These are phyloP conservation scores for Cassiopea xamachana DNA, from an alignment of 30 jellyfish, hydroid and myxozoan species.

Conservation along the genomic window DNA sequence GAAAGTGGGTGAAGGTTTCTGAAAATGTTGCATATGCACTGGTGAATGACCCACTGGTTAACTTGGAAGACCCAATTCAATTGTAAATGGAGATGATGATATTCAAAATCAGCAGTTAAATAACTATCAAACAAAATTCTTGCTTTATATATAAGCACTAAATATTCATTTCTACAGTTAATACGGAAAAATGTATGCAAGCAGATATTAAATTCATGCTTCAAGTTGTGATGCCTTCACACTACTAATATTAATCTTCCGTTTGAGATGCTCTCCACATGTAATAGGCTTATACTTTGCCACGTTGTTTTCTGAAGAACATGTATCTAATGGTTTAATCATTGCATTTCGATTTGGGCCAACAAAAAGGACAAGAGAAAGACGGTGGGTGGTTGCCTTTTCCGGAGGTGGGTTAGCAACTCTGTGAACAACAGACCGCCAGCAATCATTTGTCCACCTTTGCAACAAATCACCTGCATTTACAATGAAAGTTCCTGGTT, in stretches of 20 bases:
- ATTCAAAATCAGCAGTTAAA: too few relatives aligned
- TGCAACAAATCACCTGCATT: conserved; percentile 70
- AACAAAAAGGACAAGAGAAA: conserved; percentile 64
- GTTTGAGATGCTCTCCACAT: conserved; percentile 59
- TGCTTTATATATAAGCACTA: too few relatives aligned
- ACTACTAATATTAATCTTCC: conserved; percentile 58
- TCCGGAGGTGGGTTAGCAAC: conserved; percentile 70
- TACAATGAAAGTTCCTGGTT: conserved; percentile 54
- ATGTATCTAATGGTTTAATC: conserved; percentile 49
- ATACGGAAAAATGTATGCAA: neutral
- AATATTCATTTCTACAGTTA: too few relatives aligned
- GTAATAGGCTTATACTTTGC: conserved; percentile 60
- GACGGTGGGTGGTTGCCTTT: conserved; percentile 45
- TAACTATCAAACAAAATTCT: too few relatives aligned
- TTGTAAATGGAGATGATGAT: too few relatives aligned
- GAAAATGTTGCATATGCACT: too few relatives aligned
- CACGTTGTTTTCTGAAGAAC: conserved; percentile 36
- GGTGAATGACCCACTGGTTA: too few relatives aligned
- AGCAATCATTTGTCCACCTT: conserved; percentile 78
- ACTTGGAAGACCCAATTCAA: too few relatives aligned
- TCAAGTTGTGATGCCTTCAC: conserved; percentile 5
- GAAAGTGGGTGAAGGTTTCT: too few relatives aligned
- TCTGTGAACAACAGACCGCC: conserved; percentile 76
- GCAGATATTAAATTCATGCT: neutral
- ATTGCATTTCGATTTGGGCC: conserved; percentile 71